Percentiles rank a stretch among this genome's conserved stretches.
Conservation (phyloP, 2,888 invertebrate species). For the Drosophila multiciliata region DNA sequence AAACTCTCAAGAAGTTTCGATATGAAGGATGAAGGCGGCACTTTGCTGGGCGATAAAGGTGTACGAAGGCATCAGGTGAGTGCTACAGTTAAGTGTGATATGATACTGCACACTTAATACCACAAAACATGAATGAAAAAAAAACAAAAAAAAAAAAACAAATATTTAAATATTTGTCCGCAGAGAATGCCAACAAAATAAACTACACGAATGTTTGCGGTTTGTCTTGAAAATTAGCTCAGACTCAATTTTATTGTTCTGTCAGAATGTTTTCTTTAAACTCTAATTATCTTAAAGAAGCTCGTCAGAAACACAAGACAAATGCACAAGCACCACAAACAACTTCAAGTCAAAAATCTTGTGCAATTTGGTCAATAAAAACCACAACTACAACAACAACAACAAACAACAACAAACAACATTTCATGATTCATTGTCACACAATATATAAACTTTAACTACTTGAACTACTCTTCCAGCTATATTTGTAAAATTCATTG, state of each 20-base stretch:
- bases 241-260: constrained; percentile 34
- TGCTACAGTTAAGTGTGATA: constrained; percentile 63
- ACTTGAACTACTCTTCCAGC: constrained; percentile 13
- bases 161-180: constrained; percentile 41
- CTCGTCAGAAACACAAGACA: constrained; percentile 25
- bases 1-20: constrained; percentile 94
- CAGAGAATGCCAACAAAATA: constrained; percentile 68
- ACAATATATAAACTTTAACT: constrained; percentile 33
- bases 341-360: constrained; percentile 34
- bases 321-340: constrained; percentile 38
- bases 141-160: not conserved
- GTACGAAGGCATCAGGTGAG: constrained; percentile 88
- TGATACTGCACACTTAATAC: constrained; percentile 42
- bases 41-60: constrained; percentile 89
- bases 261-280: constrained; percentile 4
- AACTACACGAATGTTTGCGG: constrained; percentile 48
- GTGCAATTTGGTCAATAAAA: constrained; percentile 52
- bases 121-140: constrained; percentile 31
- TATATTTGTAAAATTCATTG: constrained; percentile 43
- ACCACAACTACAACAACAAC: not conserved
- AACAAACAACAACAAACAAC: constrained; percentile 39
- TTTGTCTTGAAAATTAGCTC: constrained; percentile 44
- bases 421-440: constrained; percentile 65
- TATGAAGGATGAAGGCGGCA: constrained; percentile 93
- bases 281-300: constrained; percentile 6